Evolutionary conservation across 2,113 vertebrate species (phyloP).

Genomic region (Gymnarchus niloticus): DNA sequence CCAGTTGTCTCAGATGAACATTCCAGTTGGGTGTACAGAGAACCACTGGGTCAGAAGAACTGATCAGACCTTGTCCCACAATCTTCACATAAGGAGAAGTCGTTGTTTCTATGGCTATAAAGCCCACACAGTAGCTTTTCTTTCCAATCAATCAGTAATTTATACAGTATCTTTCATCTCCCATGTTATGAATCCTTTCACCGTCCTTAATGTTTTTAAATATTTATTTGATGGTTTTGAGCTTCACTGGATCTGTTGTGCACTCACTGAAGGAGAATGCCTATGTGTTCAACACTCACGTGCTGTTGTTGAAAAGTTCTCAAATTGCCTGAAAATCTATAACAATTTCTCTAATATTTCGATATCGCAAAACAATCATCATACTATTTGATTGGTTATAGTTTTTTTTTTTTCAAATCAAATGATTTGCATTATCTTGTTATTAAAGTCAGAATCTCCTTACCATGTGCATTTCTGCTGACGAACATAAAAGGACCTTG

Average conservation of each 20-base stretch:
- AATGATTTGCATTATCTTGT: no score
- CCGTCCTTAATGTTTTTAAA: background rate
- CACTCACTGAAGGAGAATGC: background rate
- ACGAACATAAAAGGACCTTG: background rate
- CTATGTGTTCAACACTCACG: no score
- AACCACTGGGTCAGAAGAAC: no score
- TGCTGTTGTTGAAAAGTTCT: no score
- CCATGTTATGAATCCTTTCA: background rate
- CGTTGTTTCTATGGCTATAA: background rate
- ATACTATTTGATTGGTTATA: background rate
- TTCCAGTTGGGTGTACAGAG: conserved; percentile 51
- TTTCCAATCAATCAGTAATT: background rate
- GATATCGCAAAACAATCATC: background rate
- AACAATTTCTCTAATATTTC: background rate
- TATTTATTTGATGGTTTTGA: background rate
- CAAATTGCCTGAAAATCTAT: no score
- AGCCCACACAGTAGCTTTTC: background rate
- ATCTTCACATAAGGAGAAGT: background rate
- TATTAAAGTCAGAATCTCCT: no score
- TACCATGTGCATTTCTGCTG: no score
- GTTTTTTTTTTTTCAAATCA: no score
- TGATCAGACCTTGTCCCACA: background rate
- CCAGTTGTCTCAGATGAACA: conserved; percentile 57
- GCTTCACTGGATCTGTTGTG: background rate
- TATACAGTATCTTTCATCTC: background rate